Conservation (phyloP, 1,140 invertebrate genomes). For the Mycetomoellerius zeteki region DNA sequence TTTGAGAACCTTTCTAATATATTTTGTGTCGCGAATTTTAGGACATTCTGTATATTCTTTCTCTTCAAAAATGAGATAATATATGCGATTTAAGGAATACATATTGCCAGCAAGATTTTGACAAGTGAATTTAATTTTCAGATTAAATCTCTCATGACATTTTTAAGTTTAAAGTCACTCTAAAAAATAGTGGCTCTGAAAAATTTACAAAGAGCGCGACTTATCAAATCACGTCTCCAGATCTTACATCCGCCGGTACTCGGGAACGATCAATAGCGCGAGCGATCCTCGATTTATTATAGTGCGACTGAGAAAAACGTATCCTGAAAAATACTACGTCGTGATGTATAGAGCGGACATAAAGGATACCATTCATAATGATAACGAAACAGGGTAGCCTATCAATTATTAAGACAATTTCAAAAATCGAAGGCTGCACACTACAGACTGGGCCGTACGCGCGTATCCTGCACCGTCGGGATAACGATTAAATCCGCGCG, state of each 20-base stretch:
- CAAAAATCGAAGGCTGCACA: constrained; percentile 72
- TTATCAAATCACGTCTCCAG: no score
- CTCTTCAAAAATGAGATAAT: neutral
- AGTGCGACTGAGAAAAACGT: constrained; percentile 40
- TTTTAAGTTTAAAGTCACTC: neutral
- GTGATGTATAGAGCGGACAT: constrained; percentile 72
- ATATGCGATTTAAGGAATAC: neutral
- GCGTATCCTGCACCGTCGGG: constrained; percentile 63
- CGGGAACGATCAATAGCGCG: constrained; percentile 47
- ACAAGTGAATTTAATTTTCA: neutral
- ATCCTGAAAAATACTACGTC: constrained; percentile 39
- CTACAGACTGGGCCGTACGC: constrained; percentile 64
- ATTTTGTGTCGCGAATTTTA: no score
- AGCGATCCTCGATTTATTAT: constrained; percentile 35
- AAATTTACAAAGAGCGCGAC: neutral
- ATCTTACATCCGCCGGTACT: neutral
- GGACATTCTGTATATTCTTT: neutral
- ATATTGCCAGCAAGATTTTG: neutral
- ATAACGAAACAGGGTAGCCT: constrained; percentile 87
- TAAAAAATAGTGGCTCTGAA: neutral
- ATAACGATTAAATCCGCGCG: constrained; percentile 63
- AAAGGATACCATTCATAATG: constrained; percentile 78
- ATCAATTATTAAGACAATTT: constrained; percentile 85
- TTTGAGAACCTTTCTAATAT: no score
- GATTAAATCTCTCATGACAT: neutral